These are phyloP conservation scores for Pluvialis apricaria DNA, from an alignment of 2,113 vertebrate species.

Conservation along the genomic window DNA sequence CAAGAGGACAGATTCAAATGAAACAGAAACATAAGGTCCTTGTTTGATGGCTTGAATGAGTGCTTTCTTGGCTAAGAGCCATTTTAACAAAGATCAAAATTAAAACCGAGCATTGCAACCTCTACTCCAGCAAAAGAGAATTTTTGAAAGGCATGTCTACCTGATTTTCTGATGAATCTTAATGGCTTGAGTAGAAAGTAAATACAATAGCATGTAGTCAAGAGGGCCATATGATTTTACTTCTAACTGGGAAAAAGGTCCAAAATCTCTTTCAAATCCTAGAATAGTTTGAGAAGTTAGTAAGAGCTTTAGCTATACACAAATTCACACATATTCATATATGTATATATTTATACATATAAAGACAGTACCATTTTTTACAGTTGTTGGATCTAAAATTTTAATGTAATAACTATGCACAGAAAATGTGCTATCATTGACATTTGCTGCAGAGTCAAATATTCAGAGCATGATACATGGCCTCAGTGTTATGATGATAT, in stretches of 20 bases:
- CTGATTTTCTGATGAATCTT: background rate
- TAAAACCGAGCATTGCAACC: background rate
- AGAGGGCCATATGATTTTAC: background rate
- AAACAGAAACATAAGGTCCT: background rate
- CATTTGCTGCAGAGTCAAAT: background rate
- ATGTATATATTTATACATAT: background rate
- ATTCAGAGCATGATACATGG: background rate
- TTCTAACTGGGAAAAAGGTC: background rate
- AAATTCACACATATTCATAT: too few species aligned
- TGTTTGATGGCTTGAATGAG: background rate
- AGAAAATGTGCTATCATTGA: background rate
- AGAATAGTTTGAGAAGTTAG: background rate
- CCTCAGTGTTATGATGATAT: background rate
- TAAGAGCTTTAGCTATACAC: background rate
- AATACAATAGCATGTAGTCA: background rate
- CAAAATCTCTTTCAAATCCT: background rate
- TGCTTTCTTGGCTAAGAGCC: background rate
- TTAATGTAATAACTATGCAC: background rate
- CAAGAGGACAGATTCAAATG: background rate
- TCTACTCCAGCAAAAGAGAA: background rate
- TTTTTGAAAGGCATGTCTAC: background rate
- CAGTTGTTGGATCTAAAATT: background rate
- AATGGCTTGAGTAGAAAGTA: background rate
- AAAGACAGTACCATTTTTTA: background rate
- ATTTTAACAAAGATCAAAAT: background rate